Evolutionary conservation across 1,140 invertebrate genomes (phyloP).

Genomic region (Nasonia vitripennis): DNA sequence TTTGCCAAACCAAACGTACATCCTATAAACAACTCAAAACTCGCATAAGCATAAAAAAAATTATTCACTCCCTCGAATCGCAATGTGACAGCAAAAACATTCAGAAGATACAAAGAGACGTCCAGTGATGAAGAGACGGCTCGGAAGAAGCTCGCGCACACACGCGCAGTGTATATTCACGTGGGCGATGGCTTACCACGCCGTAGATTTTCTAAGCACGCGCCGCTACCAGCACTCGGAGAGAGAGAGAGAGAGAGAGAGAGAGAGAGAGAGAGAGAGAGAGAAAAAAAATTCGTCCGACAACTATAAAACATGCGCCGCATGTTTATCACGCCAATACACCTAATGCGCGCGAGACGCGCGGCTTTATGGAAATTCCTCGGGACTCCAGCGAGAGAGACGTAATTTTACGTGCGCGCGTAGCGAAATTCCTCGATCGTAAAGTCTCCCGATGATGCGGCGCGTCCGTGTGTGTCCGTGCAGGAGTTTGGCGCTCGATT

Average conservation of each 20-base stretch:
- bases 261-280: not conserved
- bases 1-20: no score
- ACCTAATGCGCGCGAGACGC: slow-evolving; percentile 39
- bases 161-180: not conserved
- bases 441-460: not conserved
- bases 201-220: slow-evolving; percentile 21
- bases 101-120: not conserved
- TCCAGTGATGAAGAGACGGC: no score
- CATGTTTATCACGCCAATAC: slow-evolving; percentile 46
- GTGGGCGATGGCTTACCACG: slow-evolving; percentile 22
- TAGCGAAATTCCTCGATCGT: slow-evolving; percentile 20
- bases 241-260: not conserved
- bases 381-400: not conserved
- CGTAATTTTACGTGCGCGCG: not conserved
- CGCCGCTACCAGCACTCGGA: not conserved
- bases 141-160: not conserved
- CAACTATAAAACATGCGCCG: slow-evolving; percentile 33
- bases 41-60: no score
- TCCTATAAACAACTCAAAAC: no score
- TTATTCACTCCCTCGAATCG: no score
- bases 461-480: not conserved
- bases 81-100: not conserved
- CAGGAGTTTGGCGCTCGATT: not conserved
- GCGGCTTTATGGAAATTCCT: slow-evolving; percentile 46
- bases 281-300: not conserved